Evolutionary conservation across 2,888 invertebrate genomes (phyloP).

Genomic region (Andrena hattorfiana): DNA sequence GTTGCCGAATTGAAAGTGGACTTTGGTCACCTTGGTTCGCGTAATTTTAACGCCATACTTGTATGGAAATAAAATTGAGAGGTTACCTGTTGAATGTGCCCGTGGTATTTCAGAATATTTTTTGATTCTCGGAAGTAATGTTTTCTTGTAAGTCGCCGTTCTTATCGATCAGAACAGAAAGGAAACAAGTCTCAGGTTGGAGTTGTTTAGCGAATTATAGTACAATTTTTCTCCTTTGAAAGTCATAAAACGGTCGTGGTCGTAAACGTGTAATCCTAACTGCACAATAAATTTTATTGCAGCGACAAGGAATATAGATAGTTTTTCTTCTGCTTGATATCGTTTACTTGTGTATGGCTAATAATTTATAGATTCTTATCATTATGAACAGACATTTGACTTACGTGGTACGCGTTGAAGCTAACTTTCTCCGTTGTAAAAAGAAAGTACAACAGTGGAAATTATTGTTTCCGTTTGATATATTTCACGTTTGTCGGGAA

Average conservation of each 20-base stretch:
- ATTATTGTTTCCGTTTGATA: too few species aligned
- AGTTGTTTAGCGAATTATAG: neutral
- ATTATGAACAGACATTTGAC: neutral
- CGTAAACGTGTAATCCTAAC: neutral
- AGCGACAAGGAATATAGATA: neutral
- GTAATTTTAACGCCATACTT: neutral
- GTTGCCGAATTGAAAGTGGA: neutral
- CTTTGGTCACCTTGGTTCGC: neutral
- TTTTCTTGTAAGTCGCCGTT: neutral
- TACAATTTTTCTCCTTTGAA: slow-evolving; percentile 1
- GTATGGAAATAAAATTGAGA: neutral
- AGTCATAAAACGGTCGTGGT: neutral
- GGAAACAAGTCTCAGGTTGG: neutral
- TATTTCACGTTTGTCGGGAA: too few species aligned
- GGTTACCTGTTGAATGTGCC: neutral
- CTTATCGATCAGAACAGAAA: neutral
- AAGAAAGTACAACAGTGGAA: neutral
- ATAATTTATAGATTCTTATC: neutral
- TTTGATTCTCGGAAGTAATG: neutral
- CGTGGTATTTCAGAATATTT: neutral
- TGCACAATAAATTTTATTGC: slow-evolving; percentile 19
- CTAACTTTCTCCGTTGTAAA: neutral
- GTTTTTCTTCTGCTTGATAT: neutral
- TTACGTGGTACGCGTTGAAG: neutral
- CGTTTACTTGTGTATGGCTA: neutral